Conservation (phyloP, 2,888 invertebrate species). For the Spicauda simplicius region DNA sequence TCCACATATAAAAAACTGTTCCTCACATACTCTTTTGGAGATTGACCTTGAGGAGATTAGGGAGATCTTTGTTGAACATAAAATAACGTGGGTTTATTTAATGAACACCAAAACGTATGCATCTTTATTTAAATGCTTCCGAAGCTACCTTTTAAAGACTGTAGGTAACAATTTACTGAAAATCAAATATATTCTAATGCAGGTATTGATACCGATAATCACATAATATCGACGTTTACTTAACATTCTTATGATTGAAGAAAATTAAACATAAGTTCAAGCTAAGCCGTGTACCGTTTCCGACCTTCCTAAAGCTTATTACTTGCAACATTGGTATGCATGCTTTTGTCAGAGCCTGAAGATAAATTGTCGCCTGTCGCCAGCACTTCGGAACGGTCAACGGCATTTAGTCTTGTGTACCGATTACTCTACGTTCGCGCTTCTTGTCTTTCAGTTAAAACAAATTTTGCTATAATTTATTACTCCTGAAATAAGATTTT, state of each 20-base stretch:
- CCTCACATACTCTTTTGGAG: too few relatives aligned
- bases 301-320: conserved; percentile 8
- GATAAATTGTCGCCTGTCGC: conserved; percentile 23
- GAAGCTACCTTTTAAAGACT: too few relatives aligned
- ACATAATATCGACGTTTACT: not conserved
- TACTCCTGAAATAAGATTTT: not conserved
- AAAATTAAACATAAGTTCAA: not conserved
- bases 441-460: conserved; percentile 3
- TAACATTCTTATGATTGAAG: not conserved
- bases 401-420: conserved; percentile 19
- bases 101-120: too few relatives aligned
- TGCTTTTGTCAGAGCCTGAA: conserved; percentile 20
- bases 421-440: not conserved
- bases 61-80: too few relatives aligned
- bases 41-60: too few relatives aligned
- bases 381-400: conserved; percentile 15
- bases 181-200: too few relatives aligned
- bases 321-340: conserved; percentile 12
- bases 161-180: too few relatives aligned
- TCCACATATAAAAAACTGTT: too few relatives aligned
- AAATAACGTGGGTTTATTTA: too few relatives aligned
- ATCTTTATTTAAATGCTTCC: too few relatives aligned
- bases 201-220: too few relatives aligned
- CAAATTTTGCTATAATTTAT: conserved; percentile 7
- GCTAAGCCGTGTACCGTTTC: not conserved